These are phyloP conservation scores for Notoglanidium macrostoma DNA, from an alignment of 2,797 vertebrate genomes.

Conservation along the genomic window DNA sequence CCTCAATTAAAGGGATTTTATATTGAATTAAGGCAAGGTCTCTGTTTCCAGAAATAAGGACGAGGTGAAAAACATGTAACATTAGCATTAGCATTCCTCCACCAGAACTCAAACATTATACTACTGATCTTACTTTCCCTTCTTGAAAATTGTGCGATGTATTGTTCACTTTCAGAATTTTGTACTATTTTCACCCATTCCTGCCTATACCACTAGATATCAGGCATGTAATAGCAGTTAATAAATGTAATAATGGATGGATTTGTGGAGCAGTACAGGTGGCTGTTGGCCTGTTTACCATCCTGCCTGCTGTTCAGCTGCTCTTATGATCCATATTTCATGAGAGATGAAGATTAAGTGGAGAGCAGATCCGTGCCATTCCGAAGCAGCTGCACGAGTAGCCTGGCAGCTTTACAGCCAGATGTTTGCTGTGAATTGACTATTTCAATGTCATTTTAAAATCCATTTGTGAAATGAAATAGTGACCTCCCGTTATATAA, in stretches of 20 bases:
- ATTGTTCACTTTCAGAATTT: not conserved
- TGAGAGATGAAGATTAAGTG: conserved; percentile 55
- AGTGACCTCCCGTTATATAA: conserved; percentile 2
- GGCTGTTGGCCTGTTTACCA: conserved; percentile 46
- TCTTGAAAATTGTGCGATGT: not conserved
- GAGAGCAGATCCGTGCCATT: conserved; percentile 44
- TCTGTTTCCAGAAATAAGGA: not conserved
- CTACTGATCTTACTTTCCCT: not conserved
- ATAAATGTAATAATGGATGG: conserved; percentile 45
- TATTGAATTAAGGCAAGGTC: too few species aligned
- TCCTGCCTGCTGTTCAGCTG: conserved; percentile 44
- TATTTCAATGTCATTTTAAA: conserved; percentile 40
- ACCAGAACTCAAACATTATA: not conserved
- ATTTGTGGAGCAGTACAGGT: conserved; percentile 40
- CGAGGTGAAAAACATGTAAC: too few species aligned
- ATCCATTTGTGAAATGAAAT: conserved; percentile 11
- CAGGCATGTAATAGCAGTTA: conserved; percentile 27
- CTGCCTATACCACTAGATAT: not conserved
- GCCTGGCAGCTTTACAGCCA: conserved; percentile 43
- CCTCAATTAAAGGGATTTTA: not conserved
- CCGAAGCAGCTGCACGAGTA: conserved; percentile 33
- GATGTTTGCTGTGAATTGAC: conserved; percentile 45
- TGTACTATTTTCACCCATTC: too few species aligned
- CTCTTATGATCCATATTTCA: conserved; percentile 56
- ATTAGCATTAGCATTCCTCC: too few species aligned